phyloP scores from a whole-genome alignment of 2,888 invertebrate genomes.

The Druceiella hillmani region DNA sequence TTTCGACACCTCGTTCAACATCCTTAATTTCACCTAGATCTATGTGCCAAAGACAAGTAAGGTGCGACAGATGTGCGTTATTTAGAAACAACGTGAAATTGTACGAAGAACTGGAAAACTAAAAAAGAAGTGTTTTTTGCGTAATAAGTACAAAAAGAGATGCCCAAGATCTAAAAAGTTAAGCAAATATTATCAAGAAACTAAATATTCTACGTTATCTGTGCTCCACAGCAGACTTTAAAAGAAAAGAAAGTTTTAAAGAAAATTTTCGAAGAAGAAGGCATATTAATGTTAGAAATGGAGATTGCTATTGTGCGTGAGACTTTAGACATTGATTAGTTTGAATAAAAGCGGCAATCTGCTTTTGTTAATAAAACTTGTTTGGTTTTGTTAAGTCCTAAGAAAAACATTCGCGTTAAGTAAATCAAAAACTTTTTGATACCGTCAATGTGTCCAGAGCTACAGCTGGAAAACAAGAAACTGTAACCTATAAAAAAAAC shows the following conservation, averaged over 20 bases:
- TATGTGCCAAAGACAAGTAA: conserved; percentile 10
- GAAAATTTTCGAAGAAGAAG: conserved; percentile 11
- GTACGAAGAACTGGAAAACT: conserved; percentile 8
- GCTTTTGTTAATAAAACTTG: too few species aligned
- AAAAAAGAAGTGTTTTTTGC: too few species aligned
- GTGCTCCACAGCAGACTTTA: conserved; percentile 3
- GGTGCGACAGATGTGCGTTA: conserved; percentile 12
- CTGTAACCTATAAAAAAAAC: too few species aligned
- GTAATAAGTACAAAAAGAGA: conserved; percentile 13
- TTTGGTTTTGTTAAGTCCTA: too few species aligned
- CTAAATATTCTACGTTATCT: conserved; percentile 4
- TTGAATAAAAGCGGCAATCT: conserved; percentile 2
- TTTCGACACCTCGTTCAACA: conserved; percentile 1
- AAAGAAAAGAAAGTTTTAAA: conserved; percentile 10
- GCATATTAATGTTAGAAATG: conserved; percentile 7
- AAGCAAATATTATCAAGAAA: too few species aligned
- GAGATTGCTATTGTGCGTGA: conserved; percentile 10
- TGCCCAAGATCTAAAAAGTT: too few species aligned
- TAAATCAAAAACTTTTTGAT: too few species aligned
- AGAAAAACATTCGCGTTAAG: conserved; percentile 6
- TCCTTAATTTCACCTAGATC: conserved; percentile 1
- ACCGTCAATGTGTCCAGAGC: too few species aligned
- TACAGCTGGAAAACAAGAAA: too few species aligned
- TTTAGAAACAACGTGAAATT: conserved; percentile 11
- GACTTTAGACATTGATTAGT: conserved; percentile 9